These are phyloP conservation scores for Coenonympha arcania DNA, from an alignment of 2,888 invertebrate genomes.

Conservation along the genomic window DNA sequence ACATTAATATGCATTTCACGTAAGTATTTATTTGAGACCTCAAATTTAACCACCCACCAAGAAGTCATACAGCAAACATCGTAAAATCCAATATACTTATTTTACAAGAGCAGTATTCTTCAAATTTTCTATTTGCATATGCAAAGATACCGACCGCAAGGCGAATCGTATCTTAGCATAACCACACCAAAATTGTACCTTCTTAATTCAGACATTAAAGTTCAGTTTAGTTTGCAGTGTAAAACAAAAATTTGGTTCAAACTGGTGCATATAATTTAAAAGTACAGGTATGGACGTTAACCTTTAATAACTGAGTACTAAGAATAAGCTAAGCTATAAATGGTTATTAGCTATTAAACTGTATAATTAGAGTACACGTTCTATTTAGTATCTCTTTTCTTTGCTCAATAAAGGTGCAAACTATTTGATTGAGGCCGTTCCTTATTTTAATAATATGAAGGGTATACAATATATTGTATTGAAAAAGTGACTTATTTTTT, in stretches of 20 bases:
- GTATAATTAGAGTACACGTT: not conserved
- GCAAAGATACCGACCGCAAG: constrained; percentile 28
- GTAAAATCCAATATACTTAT: constrained; percentile 32
- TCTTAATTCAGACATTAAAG: not conserved
- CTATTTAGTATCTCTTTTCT: not conserved
- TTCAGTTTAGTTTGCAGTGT: constrained; percentile 2
- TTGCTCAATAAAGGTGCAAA: no score
- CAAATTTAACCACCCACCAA: constrained; percentile 21
- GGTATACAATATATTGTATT: no score
- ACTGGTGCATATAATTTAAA: constrained; percentile 63
- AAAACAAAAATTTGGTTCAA: constrained; percentile 45
- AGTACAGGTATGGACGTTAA: constrained; percentile 50
- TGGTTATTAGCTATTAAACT: constrained; percentile 6
- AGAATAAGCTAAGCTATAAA: constrained; percentile 12
- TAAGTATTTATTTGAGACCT: constrained; percentile 16
- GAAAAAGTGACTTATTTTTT: no score
- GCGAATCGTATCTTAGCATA: constrained; percentile 2
- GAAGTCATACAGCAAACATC: constrained; percentile 26
- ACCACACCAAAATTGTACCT: constrained; percentile 6
- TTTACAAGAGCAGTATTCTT: constrained; percentile 33
- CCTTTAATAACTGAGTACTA: constrained; percentile 30
- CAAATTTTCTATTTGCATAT: constrained; percentile 39
- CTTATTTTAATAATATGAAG: no score
- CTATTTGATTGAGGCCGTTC: no score
- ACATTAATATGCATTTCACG: constrained; percentile 22